phyloP scores from a whole-genome alignment of 2,797 vertebrate genomes.

The Phyllotis vaccarum region DNA sequence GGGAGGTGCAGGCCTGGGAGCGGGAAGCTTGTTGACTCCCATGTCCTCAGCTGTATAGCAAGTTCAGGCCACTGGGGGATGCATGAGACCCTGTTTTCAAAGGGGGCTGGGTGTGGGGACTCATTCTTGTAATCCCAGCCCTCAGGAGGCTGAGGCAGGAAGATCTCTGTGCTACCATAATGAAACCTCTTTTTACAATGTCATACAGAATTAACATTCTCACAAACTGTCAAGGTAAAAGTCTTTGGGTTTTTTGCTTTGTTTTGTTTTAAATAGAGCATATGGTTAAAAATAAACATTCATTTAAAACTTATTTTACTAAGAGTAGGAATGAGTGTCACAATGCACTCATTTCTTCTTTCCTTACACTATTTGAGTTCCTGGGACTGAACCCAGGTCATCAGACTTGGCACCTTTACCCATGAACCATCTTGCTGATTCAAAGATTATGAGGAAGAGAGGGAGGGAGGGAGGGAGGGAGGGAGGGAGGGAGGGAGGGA shows the following conservation, averaged over 20 bases:
- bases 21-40: neutral
- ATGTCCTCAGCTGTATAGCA: neutral
- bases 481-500: too few relatives aligned
- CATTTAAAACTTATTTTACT: neutral
- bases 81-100: neutral
- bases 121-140: neutral
- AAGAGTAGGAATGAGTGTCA: too few relatives aligned
- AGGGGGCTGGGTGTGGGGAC: too few relatives aligned
- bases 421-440: neutral
- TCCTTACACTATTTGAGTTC: too few relatives aligned
- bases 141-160: neutral
- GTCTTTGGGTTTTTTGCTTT: neutral
- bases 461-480: too few relatives aligned
- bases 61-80: neutral
- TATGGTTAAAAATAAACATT: neutral
- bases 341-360: neutral
- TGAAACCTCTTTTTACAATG: neutral
- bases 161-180: neutral
- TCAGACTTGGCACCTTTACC: neutral
- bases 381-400: neutral
- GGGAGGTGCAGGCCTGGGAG: neutral
- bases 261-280: neutral
- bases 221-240: neutral
- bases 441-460: neutral
- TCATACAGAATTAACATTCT: neutral